Conservation (phyloP, 2,888 invertebrate genomes). For the Syrista parreyssii region DNA sequence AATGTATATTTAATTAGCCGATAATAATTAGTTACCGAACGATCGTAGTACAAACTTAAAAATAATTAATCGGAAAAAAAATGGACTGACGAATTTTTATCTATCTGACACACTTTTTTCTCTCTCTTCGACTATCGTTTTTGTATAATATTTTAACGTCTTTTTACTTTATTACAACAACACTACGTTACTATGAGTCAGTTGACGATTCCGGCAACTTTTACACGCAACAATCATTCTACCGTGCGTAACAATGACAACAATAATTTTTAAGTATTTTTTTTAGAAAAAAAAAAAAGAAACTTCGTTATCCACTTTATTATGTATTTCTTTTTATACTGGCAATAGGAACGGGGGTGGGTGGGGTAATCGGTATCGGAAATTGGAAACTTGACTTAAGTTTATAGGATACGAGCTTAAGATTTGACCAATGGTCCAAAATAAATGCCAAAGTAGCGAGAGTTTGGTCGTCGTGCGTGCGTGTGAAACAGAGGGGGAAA, state of each 20-base stretch:
- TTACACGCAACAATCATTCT: background rate
- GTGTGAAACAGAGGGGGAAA: background rate
- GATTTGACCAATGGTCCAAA: constrained; percentile 20
- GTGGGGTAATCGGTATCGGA: background rate
- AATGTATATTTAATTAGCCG: background rate
- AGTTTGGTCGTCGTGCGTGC: constrained; percentile 7
- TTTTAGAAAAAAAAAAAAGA: background rate
- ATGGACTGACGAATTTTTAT: background rate
- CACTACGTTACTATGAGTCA: background rate
- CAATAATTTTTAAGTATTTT: background rate
- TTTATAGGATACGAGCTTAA: constrained; percentile 14
- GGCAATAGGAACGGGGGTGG: background rate
- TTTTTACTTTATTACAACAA: background rate
- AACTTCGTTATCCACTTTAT: background rate
- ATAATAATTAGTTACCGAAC: background rate
- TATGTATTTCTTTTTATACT: background rate
- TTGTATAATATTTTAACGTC: background rate
- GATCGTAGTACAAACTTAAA: background rate
- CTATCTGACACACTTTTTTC: background rate
- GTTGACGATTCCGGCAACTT: background rate
- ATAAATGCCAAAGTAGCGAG: constrained; percentile 22
- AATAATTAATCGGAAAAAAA: background rate
- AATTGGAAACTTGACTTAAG: background rate
- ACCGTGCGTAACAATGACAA: background rate
- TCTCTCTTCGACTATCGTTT: background rate